phyloP scores from a whole-genome alignment of 1,140 invertebrate species.

The Anadara kagoshimensis region DNA sequence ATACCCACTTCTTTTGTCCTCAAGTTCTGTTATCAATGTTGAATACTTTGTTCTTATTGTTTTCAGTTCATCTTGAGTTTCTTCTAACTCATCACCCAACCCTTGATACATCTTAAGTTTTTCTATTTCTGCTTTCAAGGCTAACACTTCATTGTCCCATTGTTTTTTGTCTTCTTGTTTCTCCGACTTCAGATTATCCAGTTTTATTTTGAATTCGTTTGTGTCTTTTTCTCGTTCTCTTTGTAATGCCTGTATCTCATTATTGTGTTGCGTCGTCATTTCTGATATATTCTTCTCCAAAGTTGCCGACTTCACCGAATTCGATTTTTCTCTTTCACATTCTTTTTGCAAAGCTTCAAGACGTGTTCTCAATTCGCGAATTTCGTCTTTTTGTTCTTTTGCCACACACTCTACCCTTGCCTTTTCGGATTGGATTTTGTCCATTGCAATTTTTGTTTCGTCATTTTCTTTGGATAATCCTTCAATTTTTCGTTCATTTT shows the following conservation, averaged over 20 bases:
- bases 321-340: conserved; percentile 25
- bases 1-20: conserved; percentile 2
- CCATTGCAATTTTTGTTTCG: conserved; percentile 45
- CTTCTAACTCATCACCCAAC: conserved; percentile 34
- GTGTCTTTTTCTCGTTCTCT: conserved; percentile 24
- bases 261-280: conserved; percentile 24
- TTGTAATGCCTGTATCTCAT: conserved; percentile 27
- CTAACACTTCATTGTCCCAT: conserved; percentile 34
- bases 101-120: conserved; percentile 31
- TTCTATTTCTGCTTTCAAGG: conserved; percentile 35
- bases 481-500: conserved; percentile 25
- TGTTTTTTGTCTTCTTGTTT: conserved; percentile 33
- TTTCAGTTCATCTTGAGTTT: conserved; percentile 38
- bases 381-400: conserved; percentile 39
- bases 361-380: conserved; percentile 16
- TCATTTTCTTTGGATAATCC: conserved; percentile 19
- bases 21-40: conserved; percentile 22
- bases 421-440: conserved; percentile 48
- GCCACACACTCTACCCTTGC: conserved; percentile 20
- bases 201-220: conserved; percentile 14
- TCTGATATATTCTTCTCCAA: conserved; percentile 26
- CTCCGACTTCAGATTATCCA: conserved; percentile 34
- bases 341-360: conserved; percentile 29
- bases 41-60: conserved; percentile 32
- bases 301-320: too few species aligned